Evolutionary conservation across 2,113 vertebrate genomes (phyloP).

Genomic region (Dicerorhinus sumatrensis): DNA sequence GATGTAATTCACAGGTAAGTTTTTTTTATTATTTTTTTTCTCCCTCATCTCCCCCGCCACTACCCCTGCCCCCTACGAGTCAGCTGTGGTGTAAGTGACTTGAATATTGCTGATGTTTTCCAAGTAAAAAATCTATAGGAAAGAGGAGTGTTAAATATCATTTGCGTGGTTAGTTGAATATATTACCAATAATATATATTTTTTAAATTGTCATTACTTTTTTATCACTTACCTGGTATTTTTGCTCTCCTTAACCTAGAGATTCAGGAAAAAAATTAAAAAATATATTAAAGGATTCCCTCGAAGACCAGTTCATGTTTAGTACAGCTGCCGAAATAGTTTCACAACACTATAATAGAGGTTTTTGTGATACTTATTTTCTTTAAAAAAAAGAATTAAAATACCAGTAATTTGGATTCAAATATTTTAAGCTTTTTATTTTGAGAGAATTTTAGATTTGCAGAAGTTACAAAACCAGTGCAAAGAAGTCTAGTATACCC

Average conservation of each 20-base stretch:
- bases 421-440: neutral
- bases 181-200: neutral
- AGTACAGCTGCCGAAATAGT: neutral
- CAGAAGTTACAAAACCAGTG: neutral
- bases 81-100: neutral
- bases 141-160: neutral
- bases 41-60: fast-evolving
- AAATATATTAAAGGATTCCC: neutral
- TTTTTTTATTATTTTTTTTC: neutral
- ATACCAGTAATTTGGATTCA: neutral
- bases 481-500: neutral
- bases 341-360: neutral
- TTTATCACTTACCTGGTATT: neutral
- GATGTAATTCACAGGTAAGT: conserved; percentile 3
- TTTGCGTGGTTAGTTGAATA: neutral
- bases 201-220: neutral
- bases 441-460: neutral
- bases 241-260: neutral
- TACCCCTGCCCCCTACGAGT: neutral
- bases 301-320: neutral
- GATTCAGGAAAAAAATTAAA: neutral
- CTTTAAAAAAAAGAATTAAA: neutral
- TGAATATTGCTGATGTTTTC: neutral
- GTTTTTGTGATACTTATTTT: neutral
- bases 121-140: neutral